Base-by-base conservation (phyloP, 2,888 invertebrate species). In the Nomada lathburiana region DNA sequence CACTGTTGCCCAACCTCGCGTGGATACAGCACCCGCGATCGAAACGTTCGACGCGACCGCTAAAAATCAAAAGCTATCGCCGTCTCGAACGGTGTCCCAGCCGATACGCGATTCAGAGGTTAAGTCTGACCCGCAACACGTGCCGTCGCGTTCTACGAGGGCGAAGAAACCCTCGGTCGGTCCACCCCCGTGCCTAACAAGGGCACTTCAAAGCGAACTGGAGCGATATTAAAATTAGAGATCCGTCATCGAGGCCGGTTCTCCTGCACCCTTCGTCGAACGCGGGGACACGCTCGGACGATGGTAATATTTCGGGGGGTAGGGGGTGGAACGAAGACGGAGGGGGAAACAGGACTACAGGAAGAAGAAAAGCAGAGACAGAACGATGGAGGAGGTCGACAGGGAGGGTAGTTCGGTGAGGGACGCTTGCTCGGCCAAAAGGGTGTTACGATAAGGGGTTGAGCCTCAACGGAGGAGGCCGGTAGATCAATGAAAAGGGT, bases 401-500 rank as follows among this genome's bases (percentile, higher is more conserved):
- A 80, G 82, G 63, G 82, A 72, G 79, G 78, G 82, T 77, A 67
- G 85, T 82, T 83, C 81, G 81, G 85, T 79, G 85, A 89, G 87
- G 87, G 86, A 86, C 80, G 87, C 85, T 88, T 85, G 88, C 87
- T 87, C 88, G 89, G 88, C 88, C 88, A 88, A 87, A 88, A 90
- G 91, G 90, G 90, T 90, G 91, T 92, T 91, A 89, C 92, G 92
- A 92, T 91, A 92, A 92, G 92, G 92, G 91, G 90, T 89, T 86
- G 83, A 82, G 88, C 87, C 84, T 86, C 88, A 86, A 82, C 84
- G 88, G 88, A 90, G 90, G 88, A 92, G 90, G 89, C 89, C 89
- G 91, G 86, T 89, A 89, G 92, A 93, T 93, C 91, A 91, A 92
- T 92, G 91, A 93, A 88, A 92, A 92, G 92, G 92, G 86, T 85